Evolutionary conservation across 2,797 vertebrate species (phyloP), one percentile per base, ranked within the genome.

Genomic region (Petrocephalus schoutedeni): DNA sequence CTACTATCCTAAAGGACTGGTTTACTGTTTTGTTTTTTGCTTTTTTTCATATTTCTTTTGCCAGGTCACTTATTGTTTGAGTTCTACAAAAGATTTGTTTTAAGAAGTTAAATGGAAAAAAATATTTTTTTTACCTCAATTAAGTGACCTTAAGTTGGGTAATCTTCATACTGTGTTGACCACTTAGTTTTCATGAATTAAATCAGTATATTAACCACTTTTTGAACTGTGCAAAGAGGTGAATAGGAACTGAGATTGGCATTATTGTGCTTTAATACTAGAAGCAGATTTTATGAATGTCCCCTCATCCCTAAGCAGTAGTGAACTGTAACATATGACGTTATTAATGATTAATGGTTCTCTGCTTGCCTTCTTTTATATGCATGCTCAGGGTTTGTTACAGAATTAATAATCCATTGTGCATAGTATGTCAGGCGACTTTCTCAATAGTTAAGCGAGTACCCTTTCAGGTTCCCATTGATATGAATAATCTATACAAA

Each of bases 141-240:
- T 95, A 98, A 97, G 98, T 99, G 98, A 98, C 97, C 98, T 98
- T 96, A 96, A 71, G 95, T 95, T 96, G 94, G 95, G 94, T 95
- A 96, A 96, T 98, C 98, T 99, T 97, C 98, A 99, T 98, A 99
- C 98, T 99, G 98, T 99, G 98, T 98, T 96, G 94, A 93, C 92
- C 88, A 91, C 36, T 84, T 89, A 84, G 10, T 10, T 28, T 41
- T 71, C 19, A 58, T 80, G 5, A 5, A 36, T 49, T 36, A 45
- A 58, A 53, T 53, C 53, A 10, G n/a, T 58, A 3, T 58, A 41
- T 16, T 49, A 53, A 45, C 9, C n/a, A 59, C 49, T 61, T 71
- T n/a, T 54, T 61, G 67, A 71, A 36, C 67, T 71, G 67, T 36
- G 67, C 67, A 71, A 45, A 21, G 54, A 53, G 23, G 51, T 57